Conservation (phyloP, 2,113 vertebrate genomes). For the Lophochroa leadbeateri region DNA sequence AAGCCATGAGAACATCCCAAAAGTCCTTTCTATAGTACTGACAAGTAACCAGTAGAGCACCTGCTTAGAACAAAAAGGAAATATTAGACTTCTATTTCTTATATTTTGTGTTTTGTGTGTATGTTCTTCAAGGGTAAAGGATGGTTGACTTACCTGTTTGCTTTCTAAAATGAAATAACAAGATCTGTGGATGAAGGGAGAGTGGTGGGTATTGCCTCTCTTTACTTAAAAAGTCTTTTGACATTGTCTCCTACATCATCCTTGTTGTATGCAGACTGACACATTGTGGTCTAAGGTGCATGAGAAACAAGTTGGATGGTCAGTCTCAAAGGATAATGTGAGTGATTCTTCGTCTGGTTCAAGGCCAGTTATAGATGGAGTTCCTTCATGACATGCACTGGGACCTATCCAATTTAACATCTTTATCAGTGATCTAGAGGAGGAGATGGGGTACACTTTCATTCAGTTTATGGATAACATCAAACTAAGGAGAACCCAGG, state of each 20-base stretch:
- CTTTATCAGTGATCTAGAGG: not conserved
- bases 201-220: not conserved
- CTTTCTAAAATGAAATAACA: not conserved
- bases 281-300: not conserved
- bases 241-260: fast-evolving
- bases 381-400: not conserved
- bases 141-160: not conserved
- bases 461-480: not conserved
- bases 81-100: not conserved
- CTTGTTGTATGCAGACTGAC: not conserved
- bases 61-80: not conserved
- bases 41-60: not conserved
- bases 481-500: not conserved
- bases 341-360: not conserved
- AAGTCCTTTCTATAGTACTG: not conserved
- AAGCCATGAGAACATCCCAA: not conserved
- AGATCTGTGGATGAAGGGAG: not conserved
- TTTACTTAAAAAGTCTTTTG: not conserved
- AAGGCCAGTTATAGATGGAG: not conserved
- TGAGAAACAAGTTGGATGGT: not conserved
- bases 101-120: not conserved
- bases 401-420: not conserved
- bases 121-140: not conserved
- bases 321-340: not conserved
- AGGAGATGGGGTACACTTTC: not conserved